These are phyloP conservation scores for Thamnophis elegans DNA, from an alignment of 2,797 vertebrate species.

Conservation along the genomic window DNA sequence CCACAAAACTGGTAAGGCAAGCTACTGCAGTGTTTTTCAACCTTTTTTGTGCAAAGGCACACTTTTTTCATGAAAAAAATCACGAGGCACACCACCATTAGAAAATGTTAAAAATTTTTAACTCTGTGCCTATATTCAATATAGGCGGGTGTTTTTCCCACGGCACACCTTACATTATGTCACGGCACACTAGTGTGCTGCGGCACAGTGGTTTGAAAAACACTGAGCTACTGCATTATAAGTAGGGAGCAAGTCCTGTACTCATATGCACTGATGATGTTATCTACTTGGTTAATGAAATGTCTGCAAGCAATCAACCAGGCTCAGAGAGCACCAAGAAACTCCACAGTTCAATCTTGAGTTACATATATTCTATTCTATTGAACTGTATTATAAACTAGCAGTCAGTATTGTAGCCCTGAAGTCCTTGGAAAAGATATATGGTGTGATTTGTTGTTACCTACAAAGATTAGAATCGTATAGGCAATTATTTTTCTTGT, in stretches of 20 bases:
- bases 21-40: too few species aligned
- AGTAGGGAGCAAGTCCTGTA: not conserved
- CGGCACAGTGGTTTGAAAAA: too few species aligned
- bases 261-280: not conserved
- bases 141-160: too few species aligned
- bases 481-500: not conserved
- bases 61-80: too few species aligned
- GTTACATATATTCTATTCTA: not conserved
- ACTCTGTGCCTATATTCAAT: too few species aligned
- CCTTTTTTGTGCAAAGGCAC: too few species aligned
- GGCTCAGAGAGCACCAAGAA: not conserved
- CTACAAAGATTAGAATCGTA: not conserved
- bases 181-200: too few species aligned
- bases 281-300: not conserved
- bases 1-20: not conserved
- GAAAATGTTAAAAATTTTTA: too few species aligned
- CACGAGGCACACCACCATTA: too few species aligned
- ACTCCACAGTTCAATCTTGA: not conserved
- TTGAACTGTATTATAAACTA: not conserved
- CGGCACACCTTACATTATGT: too few species aligned
- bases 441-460: not conserved
- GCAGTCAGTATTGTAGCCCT: not conserved
- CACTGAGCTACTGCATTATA: not conserved
- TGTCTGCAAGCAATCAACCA: not conserved
- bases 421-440: not conserved